Percentiles rank a stretch among this genome's conserved stretches.
Conservation (phyloP, 2,113 vertebrate genomes). For the Marcusenius ussheri region DNA sequence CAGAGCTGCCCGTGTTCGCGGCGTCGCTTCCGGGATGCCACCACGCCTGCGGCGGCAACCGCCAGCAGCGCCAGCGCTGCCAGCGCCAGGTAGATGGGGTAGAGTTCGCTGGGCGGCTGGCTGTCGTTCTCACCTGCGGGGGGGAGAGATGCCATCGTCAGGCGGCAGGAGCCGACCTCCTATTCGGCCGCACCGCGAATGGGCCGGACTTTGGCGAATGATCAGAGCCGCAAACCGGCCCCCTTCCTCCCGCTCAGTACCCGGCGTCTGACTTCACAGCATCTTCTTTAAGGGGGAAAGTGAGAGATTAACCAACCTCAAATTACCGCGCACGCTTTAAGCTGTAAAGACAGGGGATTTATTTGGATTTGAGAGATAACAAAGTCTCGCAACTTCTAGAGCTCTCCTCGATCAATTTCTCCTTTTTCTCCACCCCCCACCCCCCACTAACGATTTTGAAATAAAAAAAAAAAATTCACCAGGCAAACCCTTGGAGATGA, state of each 20-base stretch:
- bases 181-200: constrained; percentile 42
- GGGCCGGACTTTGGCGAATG: constrained; percentile 36
- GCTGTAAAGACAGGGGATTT: constrained; percentile 99
- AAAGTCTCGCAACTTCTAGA: constrained; percentile 94
- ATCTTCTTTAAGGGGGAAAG: constrained; percentile 80
- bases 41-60: constrained; percentile 74
- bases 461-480: constrained; percentile 69
- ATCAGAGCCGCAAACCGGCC: constrained; percentile 56
- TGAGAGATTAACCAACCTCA: constrained; percentile 95
- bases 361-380: constrained; percentile 96
- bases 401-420: constrained; percentile 91
- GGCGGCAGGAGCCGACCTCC: constrained; percentile 14
- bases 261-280: constrained; percentile 80
- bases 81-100: constrained; percentile 74
- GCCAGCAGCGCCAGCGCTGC: constrained; percentile 64
- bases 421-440: constrained; percentile 39
- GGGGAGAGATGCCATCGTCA: constrained; percentile 50
- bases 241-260: constrained; percentile 75
- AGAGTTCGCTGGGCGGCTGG: constrained; percentile 46
- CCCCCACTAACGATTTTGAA: constrained; percentile 84
- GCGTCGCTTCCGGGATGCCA: constrained; percentile 83
- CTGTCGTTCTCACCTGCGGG: constrained; percentile 66
- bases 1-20: constrained; percentile 94
- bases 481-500: constrained; percentile 70
- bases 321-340: constrained; percentile 88